These are phyloP conservation scores for Schizothorax lantsangensis DNA, from an alignment of 2,797 vertebrate species.

Conservation along the genomic window DNA sequence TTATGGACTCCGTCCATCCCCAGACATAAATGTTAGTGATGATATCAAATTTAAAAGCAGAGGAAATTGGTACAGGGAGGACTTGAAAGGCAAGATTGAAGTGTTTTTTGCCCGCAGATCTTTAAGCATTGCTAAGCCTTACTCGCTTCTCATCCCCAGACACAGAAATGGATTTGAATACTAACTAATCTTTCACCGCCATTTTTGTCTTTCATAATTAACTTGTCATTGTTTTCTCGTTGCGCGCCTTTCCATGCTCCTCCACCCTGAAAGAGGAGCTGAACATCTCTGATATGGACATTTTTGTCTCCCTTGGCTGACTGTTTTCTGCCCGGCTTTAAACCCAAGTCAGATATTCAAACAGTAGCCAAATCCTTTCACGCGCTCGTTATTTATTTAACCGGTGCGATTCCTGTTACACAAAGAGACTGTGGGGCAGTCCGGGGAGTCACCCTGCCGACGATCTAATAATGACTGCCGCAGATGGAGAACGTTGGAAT, in stretches of 20 bases:
- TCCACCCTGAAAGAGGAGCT: conserved; percentile 46
- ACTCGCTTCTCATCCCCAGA: conserved; percentile 57
- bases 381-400: conserved; percentile 41
- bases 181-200: conserved; percentile 59
- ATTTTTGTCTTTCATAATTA: conserved; percentile 64
- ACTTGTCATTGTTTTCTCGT: conserved; percentile 62
- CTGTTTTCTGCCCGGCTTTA: conserved; percentile 33
- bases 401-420: conserved; percentile 37
- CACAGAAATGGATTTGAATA: conserved; percentile 62
- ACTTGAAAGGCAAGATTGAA: conserved; percentile 71
- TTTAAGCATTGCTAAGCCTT: conserved; percentile 56
- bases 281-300: conserved; percentile 46
- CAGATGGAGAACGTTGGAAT: conserved; percentile 79
- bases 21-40: conserved; percentile 69
- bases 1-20: conserved; percentile 80
- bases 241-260: conserved; percentile 39
- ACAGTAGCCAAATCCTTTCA: conserved; percentile 33
- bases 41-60: conserved; percentile 72
- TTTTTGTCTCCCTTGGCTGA: conserved; percentile 40
- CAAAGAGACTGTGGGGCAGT: conserved; percentile 37
- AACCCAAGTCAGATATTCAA: conserved; percentile 37
- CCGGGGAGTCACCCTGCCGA: conserved; percentile 70
- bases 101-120: conserved; percentile 59
- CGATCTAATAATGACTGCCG: conserved; percentile 77
- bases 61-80: conserved; percentile 71